Base-by-base conservation (phyloP, 2,113 vertebrate genomes). In the Coreoperca whiteheadi region DNA sequence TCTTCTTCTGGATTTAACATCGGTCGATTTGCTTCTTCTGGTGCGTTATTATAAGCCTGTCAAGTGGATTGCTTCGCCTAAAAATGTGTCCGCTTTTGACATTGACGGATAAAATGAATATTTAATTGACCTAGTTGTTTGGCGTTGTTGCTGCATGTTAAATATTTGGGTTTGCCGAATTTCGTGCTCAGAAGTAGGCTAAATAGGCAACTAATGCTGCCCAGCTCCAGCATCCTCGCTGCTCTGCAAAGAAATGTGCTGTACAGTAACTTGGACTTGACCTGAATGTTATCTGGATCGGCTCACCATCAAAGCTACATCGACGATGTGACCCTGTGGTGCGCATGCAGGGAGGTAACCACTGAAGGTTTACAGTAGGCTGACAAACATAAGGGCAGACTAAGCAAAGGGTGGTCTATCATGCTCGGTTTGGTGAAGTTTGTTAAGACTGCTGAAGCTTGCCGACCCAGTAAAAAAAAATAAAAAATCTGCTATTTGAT, bases 221-320 rank as follows among this genome's bases (percentile, higher is more conserved):
- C 37, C 57, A 53, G 77, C 77, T 77, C 79, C 84, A 82, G 87
- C 92, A 93, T 89, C 88, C 68, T 70, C 15, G 68, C 82, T 64
- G 77, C 71, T 61, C 72, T 74, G 86, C 77, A 46, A 64, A 75
- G 68, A 88, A 87, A 85, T 83, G 82, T 85, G 81, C 80, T 70
- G 80, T 76, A 79, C 87, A 69, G 85, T 87, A 82, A 92, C 85
- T 92, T 90, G 89, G 90, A 91, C 88, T 92, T 94, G 93, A 93
- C 88, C 91, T 91, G 90, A 89, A 93, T 93, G 91, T 88, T 89
- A 88, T 91, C 88, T 86, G 86, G 90, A 88, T 90, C 10, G 65
- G 87, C 79, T 91, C 83, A 70, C 56, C 85, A 91, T 89, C 85
- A 91, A 79, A 90, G 88, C 88, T 84, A 41, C 81, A 79, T 60